phyloP scores from a whole-genome alignment of 2,113 vertebrate species.

The Chaetops frenatus region DNA sequence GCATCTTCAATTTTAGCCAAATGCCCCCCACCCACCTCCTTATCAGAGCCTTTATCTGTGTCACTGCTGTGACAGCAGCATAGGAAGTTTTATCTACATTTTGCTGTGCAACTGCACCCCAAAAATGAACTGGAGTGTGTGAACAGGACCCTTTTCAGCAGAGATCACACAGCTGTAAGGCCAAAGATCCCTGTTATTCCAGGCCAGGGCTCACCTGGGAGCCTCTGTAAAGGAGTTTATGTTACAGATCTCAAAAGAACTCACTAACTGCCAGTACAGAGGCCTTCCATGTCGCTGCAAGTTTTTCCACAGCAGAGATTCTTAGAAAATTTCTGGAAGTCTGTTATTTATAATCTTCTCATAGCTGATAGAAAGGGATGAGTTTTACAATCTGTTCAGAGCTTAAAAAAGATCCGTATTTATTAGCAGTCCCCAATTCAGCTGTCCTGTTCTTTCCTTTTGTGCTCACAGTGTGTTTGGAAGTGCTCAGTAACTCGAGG shows the following conservation, averaged over 20 bases:
- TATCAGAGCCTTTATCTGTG: not conserved
- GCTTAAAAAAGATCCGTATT: not conserved
- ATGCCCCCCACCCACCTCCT: not conserved
- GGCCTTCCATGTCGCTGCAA: not conserved
- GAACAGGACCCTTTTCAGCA: not conserved
- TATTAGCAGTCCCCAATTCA: not conserved
- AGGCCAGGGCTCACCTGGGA: not conserved
- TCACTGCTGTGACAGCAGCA: not conserved
- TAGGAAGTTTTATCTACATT: fast-evolving
- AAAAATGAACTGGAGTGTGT: fast-evolving
- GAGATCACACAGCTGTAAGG: not conserved
- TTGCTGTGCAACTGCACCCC: not conserved
- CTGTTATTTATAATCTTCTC: not conserved
- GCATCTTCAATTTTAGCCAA: not conserved
- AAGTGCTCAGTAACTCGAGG: not conserved
- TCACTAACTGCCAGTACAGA: not conserved
- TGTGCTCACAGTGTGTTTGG: not conserved
- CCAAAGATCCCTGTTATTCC: not conserved
- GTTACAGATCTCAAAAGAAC: not conserved
- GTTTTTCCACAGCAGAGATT: not conserved
- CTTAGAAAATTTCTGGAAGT: not conserved
- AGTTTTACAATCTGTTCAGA: not conserved
- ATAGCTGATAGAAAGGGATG: not conserved
- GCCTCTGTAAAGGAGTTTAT: not conserved
- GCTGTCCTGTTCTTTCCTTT: fast-evolving